Evolutionary conservation across 2,113 vertebrate genomes (phyloP).

Genomic region (Onychostoma macrolepis): DNA sequence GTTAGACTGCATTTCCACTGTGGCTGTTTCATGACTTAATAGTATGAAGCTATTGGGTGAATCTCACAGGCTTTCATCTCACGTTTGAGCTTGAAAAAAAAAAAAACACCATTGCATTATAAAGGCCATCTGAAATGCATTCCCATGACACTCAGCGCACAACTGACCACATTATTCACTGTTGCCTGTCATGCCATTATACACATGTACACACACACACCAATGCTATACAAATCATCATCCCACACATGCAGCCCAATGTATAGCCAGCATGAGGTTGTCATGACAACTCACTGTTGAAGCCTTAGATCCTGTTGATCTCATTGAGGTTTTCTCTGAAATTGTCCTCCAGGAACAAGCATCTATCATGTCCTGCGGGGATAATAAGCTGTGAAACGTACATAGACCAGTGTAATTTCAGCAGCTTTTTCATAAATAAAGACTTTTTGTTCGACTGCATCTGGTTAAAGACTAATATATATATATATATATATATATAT

Average conservation of each 20-base stretch:
- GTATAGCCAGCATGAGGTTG: neutral
- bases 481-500: no score
- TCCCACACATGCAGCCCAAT: neutral
- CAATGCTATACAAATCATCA: neutral
- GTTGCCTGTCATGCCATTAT: neutral
- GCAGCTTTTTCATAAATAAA: neutral
- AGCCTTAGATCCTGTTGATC: slow-evolving; percentile 18
- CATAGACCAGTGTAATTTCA: neutral
- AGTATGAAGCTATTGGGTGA: neutral
- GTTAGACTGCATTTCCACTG: neutral
- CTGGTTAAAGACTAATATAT: neutral
- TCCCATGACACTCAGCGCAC: neutral
- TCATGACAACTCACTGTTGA: slow-evolving; percentile 12
- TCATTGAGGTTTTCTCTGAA: slow-evolving; percentile 12
- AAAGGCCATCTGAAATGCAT: neutral
- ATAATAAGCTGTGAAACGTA: slow-evolving; percentile 5
- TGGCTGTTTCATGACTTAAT: neutral
- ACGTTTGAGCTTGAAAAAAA: neutral
- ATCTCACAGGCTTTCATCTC: neutral
- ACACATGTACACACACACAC: neutral
- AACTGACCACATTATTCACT: slow-evolving; percentile 9
- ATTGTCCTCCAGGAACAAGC: slow-evolving; percentile 8
- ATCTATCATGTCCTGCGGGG: slow-evolving; percentile 2
- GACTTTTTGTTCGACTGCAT: neutral
- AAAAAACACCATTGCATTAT: neutral